Percentiles rank a stretch among this genome's conserved stretches.
These are phyloP conservation scores for Thereva unica DNA, from an alignment of 2,888 invertebrate genomes.

Conservation along the genomic window DNA sequence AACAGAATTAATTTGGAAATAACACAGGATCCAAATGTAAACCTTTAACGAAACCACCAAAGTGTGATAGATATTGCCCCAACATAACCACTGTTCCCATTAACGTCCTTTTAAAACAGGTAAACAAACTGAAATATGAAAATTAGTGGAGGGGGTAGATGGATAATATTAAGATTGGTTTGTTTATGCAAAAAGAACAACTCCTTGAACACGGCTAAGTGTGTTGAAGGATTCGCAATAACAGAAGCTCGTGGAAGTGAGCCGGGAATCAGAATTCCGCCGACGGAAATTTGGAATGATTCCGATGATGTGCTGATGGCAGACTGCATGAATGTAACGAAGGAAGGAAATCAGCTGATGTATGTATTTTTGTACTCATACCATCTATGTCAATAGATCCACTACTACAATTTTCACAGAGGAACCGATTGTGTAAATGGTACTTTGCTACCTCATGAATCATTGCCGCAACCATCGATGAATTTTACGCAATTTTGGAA, in stretches of 20 bases:
- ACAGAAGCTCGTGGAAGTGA: slow-evolving; percentile 65
- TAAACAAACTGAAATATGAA: no score
- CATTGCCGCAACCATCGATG: slow-evolving; percentile 63
- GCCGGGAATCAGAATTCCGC: slow-evolving; percentile 57
- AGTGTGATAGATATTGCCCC: slow-evolving; percentile 70
- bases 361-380: background rate
- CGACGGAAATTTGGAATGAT: slow-evolving; percentile 65
- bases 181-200: slow-evolving; percentile 59
- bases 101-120: slow-evolving; percentile 63
- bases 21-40: slow-evolving; percentile 61
- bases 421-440: slow-evolving; percentile 75
- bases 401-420: slow-evolving; percentile 51
- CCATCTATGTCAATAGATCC: background rate
- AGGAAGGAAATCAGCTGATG: slow-evolving; percentile 44
- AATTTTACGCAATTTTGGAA: slow-evolving; percentile 71
- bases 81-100: slow-evolving; percentile 64
- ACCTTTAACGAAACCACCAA: slow-evolving; percentile 66
- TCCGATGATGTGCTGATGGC: slow-evolving; percentile 62
- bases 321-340: slow-evolving; percentile 63
- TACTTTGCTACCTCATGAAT: slow-evolving; percentile 61
- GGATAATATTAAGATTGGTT: slow-evolving; percentile 20
- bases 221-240: slow-evolving; percentile 63
- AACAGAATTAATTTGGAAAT: background rate
- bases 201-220: slow-evolving; percentile 65
- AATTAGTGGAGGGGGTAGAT: no score